phyloP scores from a whole-genome alignment of 1,140 invertebrate species.

The Bombus pascuorum region DNA sequence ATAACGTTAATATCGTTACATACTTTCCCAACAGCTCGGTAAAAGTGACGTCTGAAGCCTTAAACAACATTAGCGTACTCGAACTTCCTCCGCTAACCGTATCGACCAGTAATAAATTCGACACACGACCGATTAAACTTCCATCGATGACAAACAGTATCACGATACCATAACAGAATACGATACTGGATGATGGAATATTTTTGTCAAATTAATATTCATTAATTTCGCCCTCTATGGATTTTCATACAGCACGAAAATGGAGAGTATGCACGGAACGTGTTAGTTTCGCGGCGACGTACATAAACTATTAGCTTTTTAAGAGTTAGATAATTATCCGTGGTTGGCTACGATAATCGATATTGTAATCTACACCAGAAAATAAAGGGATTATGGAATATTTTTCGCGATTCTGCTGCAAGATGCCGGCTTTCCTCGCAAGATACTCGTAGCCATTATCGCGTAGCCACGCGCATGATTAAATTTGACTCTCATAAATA shows the following conservation, averaged over 20 bases:
- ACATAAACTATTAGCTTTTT: no score
- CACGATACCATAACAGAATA: neutral
- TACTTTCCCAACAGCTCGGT: no score
- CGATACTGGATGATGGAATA: neutral
- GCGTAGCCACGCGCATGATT: conserved; percentile 22
- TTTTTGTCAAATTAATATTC: conserved; percentile 16
- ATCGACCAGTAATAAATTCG: neutral
- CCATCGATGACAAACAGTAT: neutral
- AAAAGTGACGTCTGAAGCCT: neutral
- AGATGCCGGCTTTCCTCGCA: neutral
- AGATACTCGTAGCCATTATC: conserved; percentile 1
- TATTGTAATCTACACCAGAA: no score
- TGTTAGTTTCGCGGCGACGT: no score
- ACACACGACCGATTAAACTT: neutral
- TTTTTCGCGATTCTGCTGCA: neutral
- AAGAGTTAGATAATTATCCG: no score
- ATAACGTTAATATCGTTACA: no score
- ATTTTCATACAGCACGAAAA: no score
- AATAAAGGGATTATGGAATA: no score
- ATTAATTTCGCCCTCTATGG: no score
- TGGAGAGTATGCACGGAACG: no score
- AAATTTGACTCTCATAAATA: conserved; percentile 45
- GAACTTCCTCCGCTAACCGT: no score
- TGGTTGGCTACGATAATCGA: no score
- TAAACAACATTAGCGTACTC: neutral